Conservation (phyloP, 2,888 invertebrate genomes). For the Ophion ellenae region DNA sequence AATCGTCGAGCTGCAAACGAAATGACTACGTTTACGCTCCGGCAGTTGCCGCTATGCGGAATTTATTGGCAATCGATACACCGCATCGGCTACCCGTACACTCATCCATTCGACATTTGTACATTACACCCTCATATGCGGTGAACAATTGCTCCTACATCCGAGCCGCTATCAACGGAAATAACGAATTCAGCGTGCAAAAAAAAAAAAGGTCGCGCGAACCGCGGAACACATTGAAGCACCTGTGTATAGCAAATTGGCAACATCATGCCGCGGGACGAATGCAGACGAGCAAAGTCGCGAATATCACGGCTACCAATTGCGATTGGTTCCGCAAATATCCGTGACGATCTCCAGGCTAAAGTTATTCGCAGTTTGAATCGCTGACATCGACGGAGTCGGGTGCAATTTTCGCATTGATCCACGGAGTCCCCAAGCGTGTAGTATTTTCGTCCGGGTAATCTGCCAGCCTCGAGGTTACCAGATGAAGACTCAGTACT, state of each 20-base stretch:
- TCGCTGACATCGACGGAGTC: neutral
- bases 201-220: neutral
- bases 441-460: neutral
- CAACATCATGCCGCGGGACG: too few species aligned
- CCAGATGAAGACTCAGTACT: neutral
- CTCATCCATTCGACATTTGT: constrained; percentile 10
- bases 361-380: neutral
- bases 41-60: constrained; percentile 72
- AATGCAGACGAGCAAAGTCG: too few species aligned
- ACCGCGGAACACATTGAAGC: neutral
- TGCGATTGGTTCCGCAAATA: too few species aligned
- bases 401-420: too few species aligned
- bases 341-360: neutral
- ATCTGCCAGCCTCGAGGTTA: neutral
- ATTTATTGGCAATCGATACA: constrained; percentile 79
- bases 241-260: too few species aligned
- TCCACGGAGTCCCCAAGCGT: too few species aligned
- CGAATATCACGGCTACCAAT: too few species aligned
- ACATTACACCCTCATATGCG: constrained; percentile 5
- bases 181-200: neutral
- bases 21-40: constrained; percentile 78
- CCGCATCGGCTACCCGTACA: constrained; percentile 2
- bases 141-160: neutral
- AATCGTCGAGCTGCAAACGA: constrained; percentile 76
- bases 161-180: neutral